Evolutionary conservation across 2,797 vertebrate species (phyloP).

Genomic region (Champsocephalus esox): DNA sequence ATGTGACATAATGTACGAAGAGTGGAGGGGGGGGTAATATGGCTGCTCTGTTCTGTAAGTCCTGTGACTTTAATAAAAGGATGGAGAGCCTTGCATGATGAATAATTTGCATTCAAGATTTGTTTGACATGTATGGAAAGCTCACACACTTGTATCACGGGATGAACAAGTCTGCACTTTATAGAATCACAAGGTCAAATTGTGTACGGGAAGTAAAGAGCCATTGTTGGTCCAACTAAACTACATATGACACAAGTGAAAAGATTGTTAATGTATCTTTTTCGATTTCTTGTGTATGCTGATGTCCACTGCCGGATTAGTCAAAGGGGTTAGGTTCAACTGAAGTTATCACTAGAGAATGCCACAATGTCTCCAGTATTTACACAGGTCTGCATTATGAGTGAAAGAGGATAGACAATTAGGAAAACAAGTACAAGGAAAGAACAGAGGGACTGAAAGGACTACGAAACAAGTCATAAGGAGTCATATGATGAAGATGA

Average conservation of each 20-base stretch:
- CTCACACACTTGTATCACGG: neutral
- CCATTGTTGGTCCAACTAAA: neutral
- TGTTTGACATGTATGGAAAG: neutral
- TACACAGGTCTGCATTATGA: constrained; percentile 27
- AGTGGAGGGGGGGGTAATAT: neutral
- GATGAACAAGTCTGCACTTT: neutral
- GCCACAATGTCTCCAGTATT: constrained; percentile 14
- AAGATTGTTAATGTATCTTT: neutral
- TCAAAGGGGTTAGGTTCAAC: constrained; percentile 47
- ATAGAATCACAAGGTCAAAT: neutral
- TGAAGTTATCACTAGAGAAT: constrained; percentile 35
- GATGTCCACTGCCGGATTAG: constrained; percentile 30
- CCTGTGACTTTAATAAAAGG: neutral
- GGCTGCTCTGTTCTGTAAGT: neutral
- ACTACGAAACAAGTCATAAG: constrained; percentile 28
- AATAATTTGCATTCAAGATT: neutral
- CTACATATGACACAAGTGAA: neutral
- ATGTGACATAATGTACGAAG: neutral
- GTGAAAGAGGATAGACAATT: constrained; percentile 20
- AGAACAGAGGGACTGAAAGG: constrained; percentile 30
- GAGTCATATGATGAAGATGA: constrained; percentile 37
- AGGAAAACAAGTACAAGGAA: constrained; percentile 33
- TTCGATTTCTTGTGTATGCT: neutral
- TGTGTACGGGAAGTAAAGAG: neutral
- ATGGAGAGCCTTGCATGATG: neutral